Conservation (phyloP, 92 coral and sea anemone species). For the Parazoanthus swiftii region DNA sequence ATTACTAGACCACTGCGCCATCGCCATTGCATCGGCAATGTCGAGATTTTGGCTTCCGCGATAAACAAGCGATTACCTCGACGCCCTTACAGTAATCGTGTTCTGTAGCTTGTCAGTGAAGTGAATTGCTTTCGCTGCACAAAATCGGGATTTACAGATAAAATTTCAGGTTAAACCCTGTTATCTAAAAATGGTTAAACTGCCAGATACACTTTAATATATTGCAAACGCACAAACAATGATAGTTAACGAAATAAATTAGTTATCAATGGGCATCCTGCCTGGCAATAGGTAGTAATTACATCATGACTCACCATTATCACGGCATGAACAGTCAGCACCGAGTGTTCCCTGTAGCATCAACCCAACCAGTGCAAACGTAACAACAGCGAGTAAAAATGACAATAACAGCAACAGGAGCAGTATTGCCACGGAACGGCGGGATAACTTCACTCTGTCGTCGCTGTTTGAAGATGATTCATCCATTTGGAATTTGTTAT, state of each 20-base stretch:
- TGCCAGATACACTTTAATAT: too few species aligned
- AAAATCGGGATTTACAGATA: too few species aligned
- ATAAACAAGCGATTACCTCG: too few species aligned
- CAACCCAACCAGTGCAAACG: conserved; percentile 42
- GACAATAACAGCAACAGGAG: conserved; percentile 27
- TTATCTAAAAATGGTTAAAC: too few species aligned
- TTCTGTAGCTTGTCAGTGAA: too few species aligned
- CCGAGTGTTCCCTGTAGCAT: conserved; percentile 44
- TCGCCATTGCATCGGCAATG: too few species aligned
- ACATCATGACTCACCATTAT: conserved; percentile 36
- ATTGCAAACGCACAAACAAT: too few species aligned
- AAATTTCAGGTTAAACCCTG: too few species aligned
- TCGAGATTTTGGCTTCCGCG: too few species aligned
- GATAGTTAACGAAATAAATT: neutral
- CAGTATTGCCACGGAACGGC: neutral
- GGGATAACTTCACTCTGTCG: neutral
- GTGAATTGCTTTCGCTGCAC: too few species aligned
- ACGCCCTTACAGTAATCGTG: too few species aligned
- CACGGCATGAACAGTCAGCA: conserved; percentile 36
- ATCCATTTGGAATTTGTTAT: neutral
- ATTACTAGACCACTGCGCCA: too few species aligned
- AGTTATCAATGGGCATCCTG: neutral
- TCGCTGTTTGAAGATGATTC: neutral
- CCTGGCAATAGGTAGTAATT: neutral
- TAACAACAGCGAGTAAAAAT: conserved; percentile 35